phyloP scores from a whole-genome alignment of 2,888 invertebrate species.

The Scrobipalpa atriplicella region DNA sequence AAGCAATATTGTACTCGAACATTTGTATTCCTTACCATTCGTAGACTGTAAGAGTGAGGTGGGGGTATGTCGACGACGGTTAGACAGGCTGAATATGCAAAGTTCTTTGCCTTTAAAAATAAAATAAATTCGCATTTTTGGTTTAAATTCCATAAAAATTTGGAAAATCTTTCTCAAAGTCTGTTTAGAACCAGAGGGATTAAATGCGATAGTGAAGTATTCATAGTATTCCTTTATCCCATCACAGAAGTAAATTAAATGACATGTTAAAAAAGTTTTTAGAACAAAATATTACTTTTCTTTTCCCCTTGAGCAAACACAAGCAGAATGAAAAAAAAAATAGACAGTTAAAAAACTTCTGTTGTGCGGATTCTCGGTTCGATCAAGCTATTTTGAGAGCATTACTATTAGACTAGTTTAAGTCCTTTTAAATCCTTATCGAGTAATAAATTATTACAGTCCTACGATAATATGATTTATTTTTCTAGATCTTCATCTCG shows the following conservation, averaged over 20 bases:
- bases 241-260: too few species aligned
- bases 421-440: constrained; percentile 34
- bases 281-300: too few species aligned
- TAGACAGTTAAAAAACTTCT: too few species aligned
- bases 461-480: not conserved
- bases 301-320: too few species aligned
- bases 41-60: constrained; percentile 30
- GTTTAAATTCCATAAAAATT: not conserved
- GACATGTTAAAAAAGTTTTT: too few species aligned
- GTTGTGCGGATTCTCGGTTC: too few species aligned
- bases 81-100: not conserved
- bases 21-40: constrained; percentile 35
- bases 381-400: not conserved
- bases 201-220: too few species aligned
- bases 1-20: constrained; percentile 29
- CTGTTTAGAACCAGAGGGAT: too few species aligned
- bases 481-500: not conserved
- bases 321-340: too few species aligned
- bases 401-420: constrained; percentile 23
- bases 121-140: not conserved
- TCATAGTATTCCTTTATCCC: too few species aligned
- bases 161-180: too few species aligned
- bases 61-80: constrained; percentile 6
- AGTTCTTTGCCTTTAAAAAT: not conserved
- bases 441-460: constrained; percentile 20